Evolutionary conservation across 1,140 invertebrate genomes (phyloP).

Genomic region (Helicorthomorpha holstii): DNA sequence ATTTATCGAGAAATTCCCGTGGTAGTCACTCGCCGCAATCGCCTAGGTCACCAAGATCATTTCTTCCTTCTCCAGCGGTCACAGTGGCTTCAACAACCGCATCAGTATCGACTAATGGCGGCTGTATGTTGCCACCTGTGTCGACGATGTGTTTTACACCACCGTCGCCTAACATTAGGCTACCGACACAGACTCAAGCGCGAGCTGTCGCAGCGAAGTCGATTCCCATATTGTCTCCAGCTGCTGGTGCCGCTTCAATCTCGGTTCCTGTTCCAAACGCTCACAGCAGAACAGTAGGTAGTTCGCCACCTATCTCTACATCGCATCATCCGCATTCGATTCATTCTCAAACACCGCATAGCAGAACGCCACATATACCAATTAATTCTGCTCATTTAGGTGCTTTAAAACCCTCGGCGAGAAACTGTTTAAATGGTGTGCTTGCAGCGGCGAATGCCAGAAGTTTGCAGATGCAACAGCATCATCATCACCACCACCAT

Average conservation of each 20-base stretch:
- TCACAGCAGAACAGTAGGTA: too few species aligned
- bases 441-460: not conserved
- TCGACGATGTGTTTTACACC: not conserved
- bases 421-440: not conserved
- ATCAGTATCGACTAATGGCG: not conserved
- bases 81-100: not conserved
- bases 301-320: too few species aligned
- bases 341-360: not conserved
- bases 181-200: not conserved
- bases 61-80: not conserved
- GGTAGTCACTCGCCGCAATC: not conserved
- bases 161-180: not conserved
- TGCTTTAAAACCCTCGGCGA: not conserved
- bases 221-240: not conserved
- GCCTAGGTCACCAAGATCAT: not conserved
- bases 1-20: conserved; percentile 19
- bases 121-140: not conserved
- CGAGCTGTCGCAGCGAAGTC: not conserved
- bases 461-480: not conserved
- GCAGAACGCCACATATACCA: not conserved
- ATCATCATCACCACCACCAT: not conserved
- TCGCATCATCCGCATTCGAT: not conserved
- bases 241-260: too few species aligned
- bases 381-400: not conserved
- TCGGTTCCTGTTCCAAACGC: too few species aligned